These are phyloP conservation scores for Lepilemur ruficaudatus DNA, from an alignment of 2,797 vertebrate species.

Conservation along the genomic window DNA sequence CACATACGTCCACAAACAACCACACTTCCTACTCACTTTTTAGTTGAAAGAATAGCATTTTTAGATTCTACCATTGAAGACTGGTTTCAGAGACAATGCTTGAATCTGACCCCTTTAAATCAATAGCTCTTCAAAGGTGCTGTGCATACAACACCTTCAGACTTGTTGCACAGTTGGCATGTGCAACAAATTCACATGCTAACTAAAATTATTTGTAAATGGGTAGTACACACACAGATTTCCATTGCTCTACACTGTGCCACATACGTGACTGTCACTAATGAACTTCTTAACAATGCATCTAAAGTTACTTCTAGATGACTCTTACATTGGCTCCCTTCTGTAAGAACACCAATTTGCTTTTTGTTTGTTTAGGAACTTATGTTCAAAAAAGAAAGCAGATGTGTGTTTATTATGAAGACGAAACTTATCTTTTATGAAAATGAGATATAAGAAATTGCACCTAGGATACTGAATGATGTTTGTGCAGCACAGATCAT, in stretches of 20 bases:
- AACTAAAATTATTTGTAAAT: conserved; percentile 40
- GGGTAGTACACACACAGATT: neutral
- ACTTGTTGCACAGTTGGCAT: neutral
- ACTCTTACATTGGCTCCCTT: neutral
- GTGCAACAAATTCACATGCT: neutral
- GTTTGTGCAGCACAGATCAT: neutral
- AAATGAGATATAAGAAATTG: conserved; percentile 22
- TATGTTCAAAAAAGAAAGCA: conserved; percentile 24
- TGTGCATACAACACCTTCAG: neutral
- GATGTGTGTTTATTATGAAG: neutral
- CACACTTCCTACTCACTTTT: neutral
- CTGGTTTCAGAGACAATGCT: conserved; percentile 15
- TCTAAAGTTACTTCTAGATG: neutral
- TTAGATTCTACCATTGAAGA: neutral
- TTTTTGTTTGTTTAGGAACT: conserved; percentile 43
- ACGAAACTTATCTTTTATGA: conserved; percentile 42
- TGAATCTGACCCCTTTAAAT: neutral
- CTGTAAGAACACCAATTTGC: neutral
- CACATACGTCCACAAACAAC: neutral
- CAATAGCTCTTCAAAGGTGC: neutral
- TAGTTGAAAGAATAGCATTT: neutral
- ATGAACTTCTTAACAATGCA: neutral
- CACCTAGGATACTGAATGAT: neutral
- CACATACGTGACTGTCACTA: neutral
- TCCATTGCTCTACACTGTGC: neutral